Evolutionary conservation across 1,140 invertebrate species (phyloP), one percentile per base, ranked within the genome.

Genomic region (Bombus huntii): DNA sequence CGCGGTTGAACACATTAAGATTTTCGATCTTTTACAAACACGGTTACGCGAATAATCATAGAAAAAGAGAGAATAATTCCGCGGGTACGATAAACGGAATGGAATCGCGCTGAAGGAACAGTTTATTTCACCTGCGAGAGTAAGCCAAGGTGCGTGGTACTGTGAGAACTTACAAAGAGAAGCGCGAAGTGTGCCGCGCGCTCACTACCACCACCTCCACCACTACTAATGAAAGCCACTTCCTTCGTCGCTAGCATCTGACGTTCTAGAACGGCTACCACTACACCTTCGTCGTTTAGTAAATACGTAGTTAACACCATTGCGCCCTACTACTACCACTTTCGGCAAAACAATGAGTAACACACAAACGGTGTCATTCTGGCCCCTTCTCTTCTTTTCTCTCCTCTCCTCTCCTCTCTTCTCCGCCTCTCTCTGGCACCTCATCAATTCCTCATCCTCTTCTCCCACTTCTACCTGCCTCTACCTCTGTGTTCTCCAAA

Each of bases 151-250:
- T 88, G 72, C 76, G 76, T 80, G 88, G 62, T 83, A 89, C 87
- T 89, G 84, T 65, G 81, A 65, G 83, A 57, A 90, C 81, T 89
- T 84, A 87, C 81, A 89, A 87, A 90, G 88, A 90, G 88, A 89
- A 81, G 88, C 85, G 53, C 83, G 85, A 87, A 84, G 86, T 89
- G 86, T 89, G 85, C 78, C 88, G 88, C 83, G 88, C 85, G 74
- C 65, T 87, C 85, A 44, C 89, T 87, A 87, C 80, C 76, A 87
- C 80, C 83, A 88, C 79, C 88, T 72, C 86, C 87, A 83, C 87
- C 75, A 89, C 74, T 83, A 89, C 88, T 74, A 89, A 86, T 86
- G 88, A 89, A 89, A 79, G 53, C 88, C 87, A 89, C 88, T 89
- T 89, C 88, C 87, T 89, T 81, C 87, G 88, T 86, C 68, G 53